Evolutionary conservation across 2,797 vertebrate species (phyloP).

Genomic region (Peromyscus aztecus): DNA sequence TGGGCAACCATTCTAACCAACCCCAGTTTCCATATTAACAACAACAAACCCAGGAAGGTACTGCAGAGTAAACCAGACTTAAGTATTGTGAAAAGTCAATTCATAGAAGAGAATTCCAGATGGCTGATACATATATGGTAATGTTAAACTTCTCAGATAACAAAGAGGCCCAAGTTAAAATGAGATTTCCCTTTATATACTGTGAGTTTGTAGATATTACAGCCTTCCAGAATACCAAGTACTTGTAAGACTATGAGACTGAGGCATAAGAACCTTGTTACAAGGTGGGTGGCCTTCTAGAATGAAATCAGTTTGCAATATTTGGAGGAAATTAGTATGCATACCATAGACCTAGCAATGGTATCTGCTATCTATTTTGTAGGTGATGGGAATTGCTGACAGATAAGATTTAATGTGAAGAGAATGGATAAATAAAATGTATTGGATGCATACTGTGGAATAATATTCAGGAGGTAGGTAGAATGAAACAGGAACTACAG

Average conservation of each 20-base stretch:
- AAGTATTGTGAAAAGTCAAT: not conserved
- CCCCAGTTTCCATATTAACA: not conserved
- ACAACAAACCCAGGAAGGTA: not conserved
- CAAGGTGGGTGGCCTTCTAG: not conserved
- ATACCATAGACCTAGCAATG: not conserved
- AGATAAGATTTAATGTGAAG: not conserved
- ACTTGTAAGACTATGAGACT: not conserved
- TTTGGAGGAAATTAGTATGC: not conserved
- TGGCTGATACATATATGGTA: not conserved
- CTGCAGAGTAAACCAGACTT: not conserved
- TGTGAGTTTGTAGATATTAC: not conserved
- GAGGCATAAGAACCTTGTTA: not conserved
- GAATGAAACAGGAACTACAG: not conserved
- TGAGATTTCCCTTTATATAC: not conserved
- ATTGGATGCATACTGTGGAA: not conserved
- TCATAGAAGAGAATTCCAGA: not conserved
- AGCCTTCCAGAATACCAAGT: conserved; percentile 1
- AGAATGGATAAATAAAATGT: not conserved
- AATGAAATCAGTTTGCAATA: not conserved
- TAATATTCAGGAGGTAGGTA: not conserved
- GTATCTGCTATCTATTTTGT: not conserved
- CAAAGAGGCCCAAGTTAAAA: not conserved
- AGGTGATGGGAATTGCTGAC: not conserved
- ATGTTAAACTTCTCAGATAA: not conserved
- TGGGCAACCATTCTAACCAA: not conserved